phyloP scores from a whole-genome alignment of 2,797 vertebrate species.

The Rallus crepitans region DNA sequence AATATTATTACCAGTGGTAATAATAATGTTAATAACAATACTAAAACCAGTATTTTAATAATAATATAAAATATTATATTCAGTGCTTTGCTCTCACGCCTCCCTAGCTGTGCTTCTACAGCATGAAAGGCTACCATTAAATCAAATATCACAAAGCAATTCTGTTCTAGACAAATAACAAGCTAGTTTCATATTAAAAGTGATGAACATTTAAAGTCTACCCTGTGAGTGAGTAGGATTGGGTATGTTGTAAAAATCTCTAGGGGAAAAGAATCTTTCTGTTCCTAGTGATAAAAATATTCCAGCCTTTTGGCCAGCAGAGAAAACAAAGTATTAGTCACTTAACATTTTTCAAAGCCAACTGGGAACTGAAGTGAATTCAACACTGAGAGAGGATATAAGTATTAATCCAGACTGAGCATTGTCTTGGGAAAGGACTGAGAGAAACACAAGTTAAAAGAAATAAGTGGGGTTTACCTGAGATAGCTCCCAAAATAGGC shows the following conservation, averaged over 20 bases:
- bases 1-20: not conserved
- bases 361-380: not conserved
- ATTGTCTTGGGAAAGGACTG: not conserved
- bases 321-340: slow-evolving; percentile 52
- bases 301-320: slow-evolving; percentile 58
- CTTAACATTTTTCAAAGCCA: not conserved
- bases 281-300: slow-evolving; percentile 50
- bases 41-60: no score
- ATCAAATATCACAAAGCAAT: not conserved
- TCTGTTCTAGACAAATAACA: not conserved
- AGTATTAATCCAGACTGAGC: not conserved
- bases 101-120: not conserved
- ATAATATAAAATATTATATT: not conserved
- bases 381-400: not conserved
- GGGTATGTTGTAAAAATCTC: not conserved
- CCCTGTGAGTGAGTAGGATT: not conserved
- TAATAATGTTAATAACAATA: no score
- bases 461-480: slow-evolving; percentile 82
- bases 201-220: not conserved
- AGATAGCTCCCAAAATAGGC: slow-evolving; percentile 99
- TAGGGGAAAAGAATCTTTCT: not conserved
- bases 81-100: not conserved
- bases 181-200: not conserved
- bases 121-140: not conserved
- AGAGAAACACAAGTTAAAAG: not conserved